phyloP scores from a whole-genome alignment of 2,113 vertebrate species.

The Pluvialis apricaria region DNA sequence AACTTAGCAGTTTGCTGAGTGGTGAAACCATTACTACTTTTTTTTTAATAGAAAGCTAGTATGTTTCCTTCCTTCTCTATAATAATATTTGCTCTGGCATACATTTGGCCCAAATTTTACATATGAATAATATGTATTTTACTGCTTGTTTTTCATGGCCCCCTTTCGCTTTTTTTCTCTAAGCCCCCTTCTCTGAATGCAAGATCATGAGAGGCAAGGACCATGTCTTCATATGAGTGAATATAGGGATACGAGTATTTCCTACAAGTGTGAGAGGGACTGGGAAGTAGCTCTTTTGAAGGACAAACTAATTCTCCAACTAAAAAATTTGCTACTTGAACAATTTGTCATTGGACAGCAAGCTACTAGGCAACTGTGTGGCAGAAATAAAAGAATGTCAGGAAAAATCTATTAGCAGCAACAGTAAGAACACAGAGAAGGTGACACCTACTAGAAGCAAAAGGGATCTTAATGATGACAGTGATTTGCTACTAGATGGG shows the following conservation, averaged over 20 bases:
- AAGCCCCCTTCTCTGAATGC: background rate
- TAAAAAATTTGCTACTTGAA: background rate
- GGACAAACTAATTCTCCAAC: background rate
- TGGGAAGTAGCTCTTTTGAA: background rate
- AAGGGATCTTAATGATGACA: background rate
- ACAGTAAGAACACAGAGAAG: background rate
- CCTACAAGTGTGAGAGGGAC: background rate
- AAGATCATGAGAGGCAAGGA: background rate
- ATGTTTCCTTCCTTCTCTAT: background rate
- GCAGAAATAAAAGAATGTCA: background rate
- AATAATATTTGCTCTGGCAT: background rate
- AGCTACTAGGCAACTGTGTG: background rate
- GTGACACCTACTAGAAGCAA: background rate
- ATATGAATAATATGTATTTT: background rate
- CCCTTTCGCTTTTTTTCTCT: background rate
- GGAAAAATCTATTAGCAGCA: background rate
- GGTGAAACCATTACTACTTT: background rate
- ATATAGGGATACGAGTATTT: background rate
- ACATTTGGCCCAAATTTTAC: background rate
- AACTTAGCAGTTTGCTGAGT: background rate
- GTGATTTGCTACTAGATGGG: background rate
- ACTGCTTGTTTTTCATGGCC: background rate
- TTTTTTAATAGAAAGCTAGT: background rate
- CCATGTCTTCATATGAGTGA: fast-evolving
- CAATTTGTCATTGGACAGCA: background rate